phyloP scores from a whole-genome alignment of 2,888 invertebrate genomes.

The Notocelia uddmanniana region DNA sequence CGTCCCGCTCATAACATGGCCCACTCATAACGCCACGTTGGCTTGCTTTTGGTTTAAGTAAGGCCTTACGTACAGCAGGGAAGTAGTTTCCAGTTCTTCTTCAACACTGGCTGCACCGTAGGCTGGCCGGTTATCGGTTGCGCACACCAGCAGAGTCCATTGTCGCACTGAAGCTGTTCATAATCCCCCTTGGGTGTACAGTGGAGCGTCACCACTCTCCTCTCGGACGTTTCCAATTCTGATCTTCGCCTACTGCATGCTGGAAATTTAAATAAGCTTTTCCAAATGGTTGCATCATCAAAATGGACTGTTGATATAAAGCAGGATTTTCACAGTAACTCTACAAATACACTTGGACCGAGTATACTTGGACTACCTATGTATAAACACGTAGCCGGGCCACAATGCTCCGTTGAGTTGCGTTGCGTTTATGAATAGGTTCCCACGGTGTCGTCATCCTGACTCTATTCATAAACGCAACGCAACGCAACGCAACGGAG shows the following conservation, averaged over 20 bases:
- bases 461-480: no score
- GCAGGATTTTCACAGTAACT: no score
- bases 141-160: slow-evolving; percentile 89
- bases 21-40: no score
- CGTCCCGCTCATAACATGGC: not conserved
- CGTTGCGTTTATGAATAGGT: no score
- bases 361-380: no score
- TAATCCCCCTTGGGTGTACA: slow-evolving; percentile 88
- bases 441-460: no score
- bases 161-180: slow-evolving; percentile 89
- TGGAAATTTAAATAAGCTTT: slow-evolving; percentile 53
- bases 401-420: no score
- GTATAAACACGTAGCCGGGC: no score
- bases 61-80: slow-evolving; percentile 87
- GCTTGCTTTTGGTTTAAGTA: not conserved
- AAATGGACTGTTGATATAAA: no score
- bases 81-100: slow-evolving; percentile 84
- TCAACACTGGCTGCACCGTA: slow-evolving; percentile 82
- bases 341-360: no score
- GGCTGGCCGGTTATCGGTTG: slow-evolving; percentile 87
- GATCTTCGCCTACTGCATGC: slow-evolving; percentile 87
- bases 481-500: no score
- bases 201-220: slow-evolving; percentile 85
- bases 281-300: no score
- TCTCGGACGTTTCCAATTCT: slow-evolving; percentile 77